Percentiles rank a stretch among this genome's conserved stretches.
These are phyloP conservation scores for Sphaeramia orbicularis DNA, from an alignment of 2,797 vertebrate species.

Conservation along the genomic window DNA sequence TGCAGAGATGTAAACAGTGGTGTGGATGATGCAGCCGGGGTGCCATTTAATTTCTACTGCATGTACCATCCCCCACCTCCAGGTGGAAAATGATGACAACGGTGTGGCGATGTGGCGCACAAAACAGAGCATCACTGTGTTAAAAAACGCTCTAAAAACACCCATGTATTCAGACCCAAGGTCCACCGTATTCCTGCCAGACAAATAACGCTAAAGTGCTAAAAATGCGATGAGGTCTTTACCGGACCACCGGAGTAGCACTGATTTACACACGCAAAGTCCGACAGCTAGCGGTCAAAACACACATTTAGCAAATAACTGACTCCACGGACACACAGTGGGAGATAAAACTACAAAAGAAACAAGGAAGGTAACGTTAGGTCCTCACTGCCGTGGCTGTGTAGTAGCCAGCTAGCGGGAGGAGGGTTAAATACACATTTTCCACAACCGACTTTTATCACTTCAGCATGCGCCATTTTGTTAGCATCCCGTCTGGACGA, in stretches of 20 bases:
- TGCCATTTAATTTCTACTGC: constrained; percentile 61
- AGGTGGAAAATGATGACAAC: constrained; percentile 64
- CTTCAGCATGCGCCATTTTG: constrained; percentile 82
- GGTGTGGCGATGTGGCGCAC: constrained; percentile 31
- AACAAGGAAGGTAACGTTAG: not conserved
- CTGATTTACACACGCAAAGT: constrained; percentile 24
- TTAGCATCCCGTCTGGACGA: constrained; percentile 65
- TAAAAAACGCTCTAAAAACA: constrained; percentile 16
- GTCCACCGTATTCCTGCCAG: constrained; percentile 3
- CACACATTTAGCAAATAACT: not conserved
- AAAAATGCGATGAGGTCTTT: constrained; percentile 32
- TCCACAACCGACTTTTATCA: constrained; percentile 54
- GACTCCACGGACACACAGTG: rapidly evolving
- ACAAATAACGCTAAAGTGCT: constrained; percentile 5
- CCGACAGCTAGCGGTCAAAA: constrained; percentile 19
- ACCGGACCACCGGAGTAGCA: constrained; percentile 49
- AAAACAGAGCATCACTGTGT: constrained; percentile 13
- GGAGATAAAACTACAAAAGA: not conserved
- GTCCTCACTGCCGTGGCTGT: not conserved
- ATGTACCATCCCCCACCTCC: constrained; percentile 77
- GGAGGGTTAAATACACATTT: constrained; percentile 47
- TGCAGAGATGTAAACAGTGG: constrained; percentile 74
- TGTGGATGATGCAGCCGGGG: constrained; percentile 48
- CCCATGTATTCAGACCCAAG: not conserved
- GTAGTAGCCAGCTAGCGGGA: constrained; percentile 27